Conservation (phyloP, 2,888 invertebrate species). For the Leptinotarsa rubiginosa region DNA sequence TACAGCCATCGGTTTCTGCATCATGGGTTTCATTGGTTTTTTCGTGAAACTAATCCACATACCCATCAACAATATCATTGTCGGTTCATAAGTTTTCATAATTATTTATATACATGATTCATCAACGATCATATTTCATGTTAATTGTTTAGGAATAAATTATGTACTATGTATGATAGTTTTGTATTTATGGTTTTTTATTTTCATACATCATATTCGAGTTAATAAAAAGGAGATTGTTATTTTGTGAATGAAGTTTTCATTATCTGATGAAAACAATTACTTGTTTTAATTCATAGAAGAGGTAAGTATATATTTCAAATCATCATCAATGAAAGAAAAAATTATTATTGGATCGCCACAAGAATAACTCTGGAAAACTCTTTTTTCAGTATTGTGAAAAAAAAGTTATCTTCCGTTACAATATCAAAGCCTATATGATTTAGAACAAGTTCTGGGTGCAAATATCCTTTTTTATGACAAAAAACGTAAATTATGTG, state of each 20-base stretch:
- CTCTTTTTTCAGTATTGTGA: too few species aligned
- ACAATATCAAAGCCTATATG: too few species aligned
- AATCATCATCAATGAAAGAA: too few species aligned
- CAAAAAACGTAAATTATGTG: too few species aligned
- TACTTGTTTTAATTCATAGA: neutral
- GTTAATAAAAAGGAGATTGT: conserved; percentile 34
- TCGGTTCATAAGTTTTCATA: conserved; percentile 75
- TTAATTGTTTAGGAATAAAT: conserved; percentile 30
- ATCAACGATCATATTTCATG: conserved; percentile 43
- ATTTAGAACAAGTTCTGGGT: too few species aligned
- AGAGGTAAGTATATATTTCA: neutral
- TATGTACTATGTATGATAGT: conserved; percentile 18
- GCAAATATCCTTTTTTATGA: too few species aligned
- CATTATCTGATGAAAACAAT: neutral
- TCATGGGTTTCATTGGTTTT: conserved; percentile 99
- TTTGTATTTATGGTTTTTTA: conserved; percentile 23
- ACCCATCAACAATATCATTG: conserved; percentile 97
- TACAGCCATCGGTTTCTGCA: conserved; percentile 99
- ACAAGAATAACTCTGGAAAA: too few species aligned
- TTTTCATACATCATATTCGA: conserved; percentile 21
- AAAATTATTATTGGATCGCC: too few species aligned
- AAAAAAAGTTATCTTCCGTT: too few species aligned
- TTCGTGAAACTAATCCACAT: conserved; percentile 99
- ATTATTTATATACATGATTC: conserved; percentile 45
- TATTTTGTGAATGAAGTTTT: conserved; percentile 16